These are phyloP conservation scores for Eulemur rufifrons DNA, from an alignment of 2,113 vertebrate genomes.

Conservation along the genomic window DNA sequence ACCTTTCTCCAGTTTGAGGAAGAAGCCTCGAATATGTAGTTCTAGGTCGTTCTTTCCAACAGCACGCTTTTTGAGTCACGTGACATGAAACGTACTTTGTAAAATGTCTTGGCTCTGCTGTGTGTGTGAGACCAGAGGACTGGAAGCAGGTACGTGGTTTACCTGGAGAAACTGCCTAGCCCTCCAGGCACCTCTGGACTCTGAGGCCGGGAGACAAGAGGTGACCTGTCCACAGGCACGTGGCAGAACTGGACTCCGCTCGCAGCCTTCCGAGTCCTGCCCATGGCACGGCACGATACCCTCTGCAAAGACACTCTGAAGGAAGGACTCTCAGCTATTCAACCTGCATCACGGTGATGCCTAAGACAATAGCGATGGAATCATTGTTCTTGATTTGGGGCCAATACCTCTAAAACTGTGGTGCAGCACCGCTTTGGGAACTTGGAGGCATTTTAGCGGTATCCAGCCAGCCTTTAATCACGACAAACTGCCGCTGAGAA, in stretches of 20 bases:
- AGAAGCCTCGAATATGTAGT: not conserved
- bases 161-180: fast-evolving
- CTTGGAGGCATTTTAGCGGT: fast-evolving
- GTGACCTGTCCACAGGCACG: too few relatives aligned
- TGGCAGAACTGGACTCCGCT: not conserved
- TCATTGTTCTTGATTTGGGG: not conserved
- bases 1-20: slow-evolving; percentile 52
- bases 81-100: slow-evolving; percentile 32
- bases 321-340: not conserved
- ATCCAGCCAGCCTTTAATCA: not conserved
- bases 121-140: fast-evolving
- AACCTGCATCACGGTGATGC: too few relatives aligned
- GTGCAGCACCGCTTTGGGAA: not conserved
- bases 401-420: not conserved
- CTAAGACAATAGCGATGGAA: fast-evolving
- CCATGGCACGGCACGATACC: too few relatives aligned
- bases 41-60: not conserved
- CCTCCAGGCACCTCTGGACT: not conserved
- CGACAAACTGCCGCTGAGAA: fast-evolving
- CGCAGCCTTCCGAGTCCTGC: fast-evolving
- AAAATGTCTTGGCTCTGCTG: not conserved
- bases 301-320: not conserved
- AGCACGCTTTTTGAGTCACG: not conserved
- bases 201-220: not conserved
- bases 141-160: too few relatives aligned